These are phyloP conservation scores for Channa argus DNA, from an alignment of 2,113 vertebrate genomes.

Conservation along the genomic window DNA sequence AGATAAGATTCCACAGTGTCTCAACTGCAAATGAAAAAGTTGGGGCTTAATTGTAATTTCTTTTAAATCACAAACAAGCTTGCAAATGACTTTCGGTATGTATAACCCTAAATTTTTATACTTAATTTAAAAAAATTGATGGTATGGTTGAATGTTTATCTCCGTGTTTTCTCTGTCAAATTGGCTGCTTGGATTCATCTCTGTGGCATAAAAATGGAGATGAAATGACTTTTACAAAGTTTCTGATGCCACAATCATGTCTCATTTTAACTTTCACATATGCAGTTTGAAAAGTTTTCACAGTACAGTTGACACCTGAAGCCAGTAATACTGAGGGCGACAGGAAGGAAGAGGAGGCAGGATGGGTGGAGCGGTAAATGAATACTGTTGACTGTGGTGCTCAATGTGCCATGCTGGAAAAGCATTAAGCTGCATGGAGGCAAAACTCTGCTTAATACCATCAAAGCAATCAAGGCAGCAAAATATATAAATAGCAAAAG, in stretches of 20 bases:
- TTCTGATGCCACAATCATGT: constrained; percentile 31
- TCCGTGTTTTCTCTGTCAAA: constrained; percentile 30
- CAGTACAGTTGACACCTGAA: constrained; percentile 93
- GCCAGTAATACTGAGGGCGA: constrained; percentile 59
- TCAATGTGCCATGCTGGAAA: constrained; percentile 78
- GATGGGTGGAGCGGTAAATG: constrained; percentile 75
- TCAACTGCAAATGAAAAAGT: constrained; percentile 69
- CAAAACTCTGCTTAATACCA: constrained; percentile 77
- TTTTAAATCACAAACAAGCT: constrained; percentile 57
- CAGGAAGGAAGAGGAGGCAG: constrained; percentile 71
- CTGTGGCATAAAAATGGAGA: constrained; percentile 35
- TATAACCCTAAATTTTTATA: constrained; percentile 28
- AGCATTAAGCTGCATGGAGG: constrained; percentile 74
- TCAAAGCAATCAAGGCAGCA: constrained; percentile 77
- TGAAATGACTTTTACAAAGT: constrained; percentile 26
- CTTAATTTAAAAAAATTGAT: constrained; percentile 48
- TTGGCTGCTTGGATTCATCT: constrained; percentile 20
- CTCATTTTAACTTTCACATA: constrained; percentile 27
- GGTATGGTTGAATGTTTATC: constrained; percentile 36
- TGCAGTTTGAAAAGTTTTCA: constrained; percentile 80
- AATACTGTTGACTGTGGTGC: constrained; percentile 67
- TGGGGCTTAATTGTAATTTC: constrained; percentile 58
- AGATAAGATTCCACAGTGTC: constrained; percentile 68
- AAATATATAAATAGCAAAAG: constrained; percentile 69
- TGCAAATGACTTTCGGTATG: constrained; percentile 46